Conservation (phyloP, 2,888 invertebrate genomes). For the Drosophila mercatorum region DNA sequence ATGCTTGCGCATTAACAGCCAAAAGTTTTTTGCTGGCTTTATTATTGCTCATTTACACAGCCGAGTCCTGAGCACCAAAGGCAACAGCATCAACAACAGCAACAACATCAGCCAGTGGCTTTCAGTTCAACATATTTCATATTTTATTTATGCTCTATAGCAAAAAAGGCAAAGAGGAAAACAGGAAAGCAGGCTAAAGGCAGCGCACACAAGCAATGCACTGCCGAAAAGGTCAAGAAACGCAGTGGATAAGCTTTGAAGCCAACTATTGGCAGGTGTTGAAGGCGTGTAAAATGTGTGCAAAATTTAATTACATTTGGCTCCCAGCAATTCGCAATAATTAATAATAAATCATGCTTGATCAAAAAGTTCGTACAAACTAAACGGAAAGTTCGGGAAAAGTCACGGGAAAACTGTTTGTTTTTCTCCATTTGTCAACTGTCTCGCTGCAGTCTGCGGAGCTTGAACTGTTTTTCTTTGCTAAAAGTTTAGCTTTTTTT, state of each 20-base stretch:
- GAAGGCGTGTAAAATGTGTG: background rate
- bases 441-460: constrained; percentile 10
- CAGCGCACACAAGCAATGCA: background rate
- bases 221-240: constrained; percentile 14
- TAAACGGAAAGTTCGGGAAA: constrained; percentile 10
- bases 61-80: constrained; percentile 31
- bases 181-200: background rate
- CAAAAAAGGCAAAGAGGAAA: background rate
- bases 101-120: constrained; percentile 26
- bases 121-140: constrained; percentile 36
- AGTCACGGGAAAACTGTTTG: constrained; percentile 3
- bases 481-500: constrained; percentile 18
- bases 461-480: constrained; percentile 13
- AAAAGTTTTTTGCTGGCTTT: constrained; percentile 63
- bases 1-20: constrained; percentile 71
- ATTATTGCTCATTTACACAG: constrained; percentile 72
- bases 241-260: background rate
- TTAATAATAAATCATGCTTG: background rate
- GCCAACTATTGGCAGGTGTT: constrained; percentile 6
- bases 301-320: background rate
- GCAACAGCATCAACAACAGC: constrained; percentile 26
- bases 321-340: background rate
- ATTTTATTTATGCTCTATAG: constrained; percentile 22
- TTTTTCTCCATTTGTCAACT: constrained; percentile 9
- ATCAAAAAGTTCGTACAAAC: constrained; percentile 15